phyloP scores from a whole-genome alignment of 2,888 invertebrate species.

The Pediacus dermestoides region DNA sequence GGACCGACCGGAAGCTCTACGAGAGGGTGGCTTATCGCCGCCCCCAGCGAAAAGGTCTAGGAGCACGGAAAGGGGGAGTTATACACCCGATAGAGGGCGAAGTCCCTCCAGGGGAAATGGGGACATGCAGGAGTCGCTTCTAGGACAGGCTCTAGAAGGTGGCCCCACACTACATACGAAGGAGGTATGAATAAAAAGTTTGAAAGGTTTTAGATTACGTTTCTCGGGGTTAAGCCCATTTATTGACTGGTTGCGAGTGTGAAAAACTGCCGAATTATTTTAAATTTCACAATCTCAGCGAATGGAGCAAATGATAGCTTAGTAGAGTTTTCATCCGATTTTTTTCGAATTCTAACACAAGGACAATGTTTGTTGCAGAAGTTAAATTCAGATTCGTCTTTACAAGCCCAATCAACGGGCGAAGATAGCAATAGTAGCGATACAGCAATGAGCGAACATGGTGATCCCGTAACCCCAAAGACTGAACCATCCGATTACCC shows the following conservation, averaged over 20 bases:
- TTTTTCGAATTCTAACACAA: no score
- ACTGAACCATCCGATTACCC: slow-evolving; percentile 71
- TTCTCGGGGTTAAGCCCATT: no score
- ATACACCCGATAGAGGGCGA: slow-evolving; percentile 50
- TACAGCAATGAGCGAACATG: slow-evolving; percentile 70
- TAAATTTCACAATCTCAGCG: no score
- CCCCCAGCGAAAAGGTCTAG: slow-evolving; percentile 70
- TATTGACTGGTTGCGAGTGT: no score
- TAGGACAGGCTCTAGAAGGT: slow-evolving; percentile 75
- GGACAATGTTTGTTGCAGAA: no score
- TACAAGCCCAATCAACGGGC: slow-evolving; percentile 68
- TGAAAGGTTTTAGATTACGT: slow-evolving; percentile 6
- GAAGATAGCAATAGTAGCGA: slow-evolving; percentile 84
- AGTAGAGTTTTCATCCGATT: no score
- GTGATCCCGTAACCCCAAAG: slow-evolving; percentile 66
- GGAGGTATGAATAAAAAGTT: slow-evolving; percentile 31
- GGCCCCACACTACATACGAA: slow-evolving; percentile 65
- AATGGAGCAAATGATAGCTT: no score
- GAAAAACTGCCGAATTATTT: no score
- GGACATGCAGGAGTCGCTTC: slow-evolving; percentile 67
- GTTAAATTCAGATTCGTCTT: slow-evolving; percentile 58
- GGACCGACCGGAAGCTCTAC: slow-evolving; percentile 46
- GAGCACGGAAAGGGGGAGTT: slow-evolving; percentile 55
- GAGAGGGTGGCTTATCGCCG: slow-evolving; percentile 58
- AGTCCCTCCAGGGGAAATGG: slow-evolving; percentile 63